Conservation (phyloP, 2,888 invertebrate genomes). For the Brenthis daphne region DNA sequence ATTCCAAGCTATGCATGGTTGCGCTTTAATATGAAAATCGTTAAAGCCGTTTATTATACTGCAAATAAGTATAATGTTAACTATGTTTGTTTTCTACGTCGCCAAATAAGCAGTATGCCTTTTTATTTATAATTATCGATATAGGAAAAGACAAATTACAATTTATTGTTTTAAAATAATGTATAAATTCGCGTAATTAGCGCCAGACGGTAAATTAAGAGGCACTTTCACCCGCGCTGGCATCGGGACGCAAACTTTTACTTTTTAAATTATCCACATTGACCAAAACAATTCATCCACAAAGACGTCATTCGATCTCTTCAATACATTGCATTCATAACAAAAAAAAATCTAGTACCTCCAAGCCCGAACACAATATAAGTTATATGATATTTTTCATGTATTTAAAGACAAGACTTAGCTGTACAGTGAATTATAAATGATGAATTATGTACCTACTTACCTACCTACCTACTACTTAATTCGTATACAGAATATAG, state of each 20-base stretch:
- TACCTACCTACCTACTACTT: no score
- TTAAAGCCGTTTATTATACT: background rate
- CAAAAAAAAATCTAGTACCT: background rate
- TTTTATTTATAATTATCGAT: background rate
- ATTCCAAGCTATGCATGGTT: background rate
- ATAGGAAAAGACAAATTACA: slow-evolving; percentile 10
- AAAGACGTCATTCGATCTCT: slow-evolving; percentile 6
- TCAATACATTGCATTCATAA: background rate
- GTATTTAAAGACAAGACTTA: no score
- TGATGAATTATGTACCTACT: no score
- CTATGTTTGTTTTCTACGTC: background rate
- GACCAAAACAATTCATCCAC: slow-evolving; percentile 22
- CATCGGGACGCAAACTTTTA: slow-evolving; percentile 33
- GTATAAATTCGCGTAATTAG: slow-evolving; percentile 13
- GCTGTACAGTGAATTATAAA: no score
- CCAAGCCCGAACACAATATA: no score
- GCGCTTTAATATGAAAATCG: background rate
- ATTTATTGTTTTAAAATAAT: slow-evolving; percentile 13
- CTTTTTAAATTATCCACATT: slow-evolving; percentile 30
- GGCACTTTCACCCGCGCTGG: slow-evolving; percentile 33
- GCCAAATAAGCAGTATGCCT: background rate
- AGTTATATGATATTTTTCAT: no score
- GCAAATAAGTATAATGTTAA: background rate
- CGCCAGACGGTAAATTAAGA: slow-evolving; percentile 24
- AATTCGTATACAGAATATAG: no score